phyloP scores from a whole-genome alignment of 2,113 vertebrate genomes.

The Megaceryle torquata region DNA sequence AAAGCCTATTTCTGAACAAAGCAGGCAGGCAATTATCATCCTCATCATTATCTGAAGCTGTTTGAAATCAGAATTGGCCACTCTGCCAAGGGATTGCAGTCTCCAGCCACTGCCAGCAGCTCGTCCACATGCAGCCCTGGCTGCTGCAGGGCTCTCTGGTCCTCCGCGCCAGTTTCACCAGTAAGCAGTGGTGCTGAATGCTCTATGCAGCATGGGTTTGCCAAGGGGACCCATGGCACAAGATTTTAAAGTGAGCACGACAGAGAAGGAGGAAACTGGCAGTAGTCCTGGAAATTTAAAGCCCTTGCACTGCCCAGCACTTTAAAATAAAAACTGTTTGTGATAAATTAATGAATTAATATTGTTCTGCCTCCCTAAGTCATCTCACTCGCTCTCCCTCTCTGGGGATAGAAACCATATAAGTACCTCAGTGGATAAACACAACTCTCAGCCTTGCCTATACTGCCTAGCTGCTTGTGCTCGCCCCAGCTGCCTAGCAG shows the following conservation, averaged over 20 bases:
- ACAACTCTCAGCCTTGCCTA: background rate
- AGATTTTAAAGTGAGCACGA: background rate
- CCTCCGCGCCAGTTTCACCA: background rate
- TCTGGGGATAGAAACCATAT: background rate
- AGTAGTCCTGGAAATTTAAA: slow-evolving; percentile 41
- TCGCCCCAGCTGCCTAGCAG: background rate
- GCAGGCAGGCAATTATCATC: slow-evolving; percentile 9
- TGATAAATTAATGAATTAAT: slow-evolving; percentile 24
- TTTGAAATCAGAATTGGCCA: background rate
- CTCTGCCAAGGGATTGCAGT: background rate
- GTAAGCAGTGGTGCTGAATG: background rate
- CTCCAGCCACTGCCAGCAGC: slow-evolving; percentile 8
- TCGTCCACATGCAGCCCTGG: background rate
- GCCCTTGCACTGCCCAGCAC: background rate
- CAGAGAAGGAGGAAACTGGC: slow-evolving; percentile 38
- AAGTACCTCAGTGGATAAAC: background rate
- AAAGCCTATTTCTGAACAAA: slow-evolving; percentile 46
- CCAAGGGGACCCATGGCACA: background rate
- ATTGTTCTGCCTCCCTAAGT: background rate
- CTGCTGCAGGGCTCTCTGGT: background rate
- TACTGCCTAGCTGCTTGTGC: background rate
- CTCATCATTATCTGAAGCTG: background rate
- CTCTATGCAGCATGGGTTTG: background rate
- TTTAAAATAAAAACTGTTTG: slow-evolving; percentile 24
- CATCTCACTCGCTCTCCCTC: background rate